Conservation (phyloP, 2,888 invertebrate genomes). For the Oscheius sp. region DNA sequence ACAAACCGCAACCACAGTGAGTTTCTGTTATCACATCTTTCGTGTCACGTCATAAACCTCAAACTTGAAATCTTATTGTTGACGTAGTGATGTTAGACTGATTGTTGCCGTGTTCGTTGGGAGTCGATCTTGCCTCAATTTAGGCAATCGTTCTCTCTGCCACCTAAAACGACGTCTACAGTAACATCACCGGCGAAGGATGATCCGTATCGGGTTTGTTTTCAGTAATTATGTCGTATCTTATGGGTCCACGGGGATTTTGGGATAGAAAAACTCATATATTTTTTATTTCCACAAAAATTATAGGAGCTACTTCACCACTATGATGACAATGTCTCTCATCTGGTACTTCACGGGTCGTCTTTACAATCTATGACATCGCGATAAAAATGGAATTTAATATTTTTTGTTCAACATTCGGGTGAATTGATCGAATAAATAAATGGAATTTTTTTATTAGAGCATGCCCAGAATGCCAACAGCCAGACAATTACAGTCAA, state of each 20-base stretch:
- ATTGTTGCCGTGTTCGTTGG: no score
- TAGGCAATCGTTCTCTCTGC: no score
- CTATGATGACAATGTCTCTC: conserved; percentile 60
- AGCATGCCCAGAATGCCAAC: no score
- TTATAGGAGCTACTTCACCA: conserved; percentile 55
- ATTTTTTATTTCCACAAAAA: no score
- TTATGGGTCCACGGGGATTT: no score
- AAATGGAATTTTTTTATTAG: no score
- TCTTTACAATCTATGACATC: conserved; percentile 54
- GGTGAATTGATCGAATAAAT: no score
- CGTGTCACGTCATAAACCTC: background rate
- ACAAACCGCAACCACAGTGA: conserved; percentile 11
- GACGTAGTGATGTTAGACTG: no score
- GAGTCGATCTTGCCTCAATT: no score
- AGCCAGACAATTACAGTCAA: no score
- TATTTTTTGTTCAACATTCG: no score
- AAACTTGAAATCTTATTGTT: background rate
- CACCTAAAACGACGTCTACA: background rate
- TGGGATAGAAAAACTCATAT: no score
- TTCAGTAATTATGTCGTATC: background rate
- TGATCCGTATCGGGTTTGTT: conserved; percentile 23
- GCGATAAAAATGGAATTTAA: conserved; percentile 8
- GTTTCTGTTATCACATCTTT: conserved; percentile 17
- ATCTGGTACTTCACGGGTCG: conserved; percentile 60
- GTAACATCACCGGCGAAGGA: conserved; percentile 9